Base-by-base conservation (phyloP, 2,113 vertebrate genomes). In the Mobula birostris region DNA sequence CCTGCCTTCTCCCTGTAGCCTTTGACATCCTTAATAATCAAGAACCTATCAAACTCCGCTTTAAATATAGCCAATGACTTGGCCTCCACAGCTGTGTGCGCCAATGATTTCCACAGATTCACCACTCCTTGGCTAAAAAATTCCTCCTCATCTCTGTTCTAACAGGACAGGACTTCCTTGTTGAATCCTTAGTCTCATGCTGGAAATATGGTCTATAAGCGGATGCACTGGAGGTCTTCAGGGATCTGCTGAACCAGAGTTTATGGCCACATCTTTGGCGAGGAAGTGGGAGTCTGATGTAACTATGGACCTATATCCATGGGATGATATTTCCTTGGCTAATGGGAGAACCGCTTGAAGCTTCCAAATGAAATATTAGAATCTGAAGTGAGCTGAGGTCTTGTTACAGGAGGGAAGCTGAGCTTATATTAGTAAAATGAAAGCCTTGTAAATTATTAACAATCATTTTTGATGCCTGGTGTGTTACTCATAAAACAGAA, bases 371-470 rank as follows among this genome's bases (percentile, higher is more conserved):
- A 63, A 66, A 32, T 27, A 66, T 88, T 88, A 66, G 9, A 29
- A 66, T 88, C 58, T 88, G 27, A 66, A 88, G 58, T 66, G 61
- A 66, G 14, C 61, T n/a, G 5, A 7, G 85, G 61, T 14, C 56
- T 63, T 88, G 85, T 88, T 88, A 66, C 12, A 66, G n/a, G 58
- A 66, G 6, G 4, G 29, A n/a, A 88, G n/a, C 29, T 66, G 29
- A 88, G 85, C 83, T 88, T 63, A 63, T 88, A 63, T 88, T 63
- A 61, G 58, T 63, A 88, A 88, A 88, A 88, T 63, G 58, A 61
- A 88, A n/a, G 58, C 61, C 6, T 32, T 15, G 12, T 19, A 88
- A 88, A 66, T 88, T 17, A 88, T 88, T 32, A 17, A 88, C 63
- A 29, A 63, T 11, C 58, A 88, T 66, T 88, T 32, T 88, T 32